A percentile compares a stretch with the other conserved stretches of the same genome.
These are phyloP conservation scores for Battus philenor DNA, from an alignment of 1,140 invertebrate species.

Conservation along the genomic window DNA sequence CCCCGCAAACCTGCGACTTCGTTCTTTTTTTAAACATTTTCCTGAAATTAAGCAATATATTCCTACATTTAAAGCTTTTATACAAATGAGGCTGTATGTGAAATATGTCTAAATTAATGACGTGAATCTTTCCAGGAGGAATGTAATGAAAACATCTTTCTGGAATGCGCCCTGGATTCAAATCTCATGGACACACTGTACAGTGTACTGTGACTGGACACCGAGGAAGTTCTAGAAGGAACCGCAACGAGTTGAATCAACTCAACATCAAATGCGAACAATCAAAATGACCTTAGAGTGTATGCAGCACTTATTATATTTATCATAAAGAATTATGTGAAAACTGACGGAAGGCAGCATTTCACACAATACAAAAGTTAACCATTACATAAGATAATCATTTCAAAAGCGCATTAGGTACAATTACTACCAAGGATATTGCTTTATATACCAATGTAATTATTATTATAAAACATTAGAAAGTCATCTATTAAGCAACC, in stretches of 20 bases:
- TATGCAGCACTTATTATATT: too few relatives aligned
- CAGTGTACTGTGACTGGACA: constrained; percentile 49
- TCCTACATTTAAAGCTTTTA: too few relatives aligned
- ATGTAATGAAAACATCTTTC: constrained; percentile 59
- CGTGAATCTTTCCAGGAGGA: constrained; percentile 52
- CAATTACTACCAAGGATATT: constrained; percentile 66
- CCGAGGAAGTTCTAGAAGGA: too few relatives aligned
- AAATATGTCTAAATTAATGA: not conserved
- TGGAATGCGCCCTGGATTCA: constrained; percentile 63
- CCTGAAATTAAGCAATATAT: too few relatives aligned
- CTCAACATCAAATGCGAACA: too few relatives aligned
- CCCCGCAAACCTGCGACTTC: too few relatives aligned
- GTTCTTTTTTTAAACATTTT: too few relatives aligned
- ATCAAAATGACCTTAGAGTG: too few relatives aligned
- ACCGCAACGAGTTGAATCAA: too few relatives aligned
- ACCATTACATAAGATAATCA: constrained; percentile 31
- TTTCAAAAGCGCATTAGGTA: constrained; percentile 32
- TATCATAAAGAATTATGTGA: too few relatives aligned
- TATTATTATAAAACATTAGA: constrained; percentile 46
- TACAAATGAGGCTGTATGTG: too few relatives aligned
- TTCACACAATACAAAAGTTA: constrained; percentile 25
- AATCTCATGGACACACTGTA: constrained; percentile 65
- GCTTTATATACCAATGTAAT: constrained; percentile 55
- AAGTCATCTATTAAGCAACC: constrained; percentile 41
- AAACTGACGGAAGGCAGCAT: too few relatives aligned